Percentiles rank a stretch among this genome's conserved stretches.
Conservation (phyloP, 1,140 invertebrate species). For the Globodera rostochiensis region DNA sequence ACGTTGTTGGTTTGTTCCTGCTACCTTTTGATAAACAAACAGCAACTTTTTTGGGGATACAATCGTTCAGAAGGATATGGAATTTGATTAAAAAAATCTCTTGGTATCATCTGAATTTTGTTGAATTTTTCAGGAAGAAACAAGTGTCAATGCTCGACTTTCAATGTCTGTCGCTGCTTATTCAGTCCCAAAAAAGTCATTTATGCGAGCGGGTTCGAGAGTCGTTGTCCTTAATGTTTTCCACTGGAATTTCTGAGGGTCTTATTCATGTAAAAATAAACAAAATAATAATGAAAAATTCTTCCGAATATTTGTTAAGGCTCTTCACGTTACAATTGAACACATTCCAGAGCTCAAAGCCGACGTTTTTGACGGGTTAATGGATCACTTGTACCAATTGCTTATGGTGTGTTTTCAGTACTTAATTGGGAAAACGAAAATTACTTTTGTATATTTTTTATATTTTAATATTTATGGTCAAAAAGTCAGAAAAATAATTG, state of each 20-base stretch:
- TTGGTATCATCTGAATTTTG: slow-evolving; percentile 2
- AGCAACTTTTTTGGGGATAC: not conserved
- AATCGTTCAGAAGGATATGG: no score
- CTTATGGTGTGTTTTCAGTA: slow-evolving; percentile 32
- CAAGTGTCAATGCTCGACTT: slow-evolving; percentile 86
- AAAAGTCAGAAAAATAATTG: not conserved
- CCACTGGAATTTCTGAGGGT: slow-evolving; percentile 79
- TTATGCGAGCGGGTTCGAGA: slow-evolving; percentile 77
- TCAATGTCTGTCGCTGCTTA: slow-evolving; percentile 88
- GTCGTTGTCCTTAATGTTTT: slow-evolving; percentile 86
- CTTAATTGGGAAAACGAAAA: not conserved
- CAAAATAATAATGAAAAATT: not conserved
- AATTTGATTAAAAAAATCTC: no score
- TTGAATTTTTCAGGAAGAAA: slow-evolving; percentile 68
- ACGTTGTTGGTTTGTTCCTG: no score
- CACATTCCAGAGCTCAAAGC: slow-evolving; percentile 83
- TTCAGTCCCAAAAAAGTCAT: slow-evolving; percentile 77
- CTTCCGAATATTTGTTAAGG: slow-evolving; percentile 23
- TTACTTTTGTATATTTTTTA: not conserved
- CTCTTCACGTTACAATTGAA: slow-evolving; percentile 79
- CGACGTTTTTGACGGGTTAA: slow-evolving; percentile 83
- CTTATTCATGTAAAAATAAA: slow-evolving; percentile 76
- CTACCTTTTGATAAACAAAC: not conserved
- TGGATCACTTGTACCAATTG: slow-evolving; percentile 48
- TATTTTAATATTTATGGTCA: no score